Evolutionary conservation across 1,140 invertebrate genomes (phyloP).

Genomic region (Drosophila sturtevanti): DNA sequence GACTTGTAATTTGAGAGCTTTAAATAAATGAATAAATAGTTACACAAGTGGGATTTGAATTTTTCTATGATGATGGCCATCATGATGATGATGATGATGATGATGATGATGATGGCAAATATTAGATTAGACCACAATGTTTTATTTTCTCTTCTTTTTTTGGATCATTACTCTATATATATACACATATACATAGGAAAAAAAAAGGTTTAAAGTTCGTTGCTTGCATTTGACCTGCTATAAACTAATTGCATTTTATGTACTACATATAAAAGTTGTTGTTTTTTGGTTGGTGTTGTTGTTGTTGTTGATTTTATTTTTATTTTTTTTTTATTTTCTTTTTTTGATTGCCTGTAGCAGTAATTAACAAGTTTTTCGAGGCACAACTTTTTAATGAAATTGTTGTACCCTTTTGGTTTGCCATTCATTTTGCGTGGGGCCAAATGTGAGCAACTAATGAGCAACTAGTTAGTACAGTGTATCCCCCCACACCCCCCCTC

Average conservation of each 20-base stretch:
- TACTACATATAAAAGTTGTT: not conserved
- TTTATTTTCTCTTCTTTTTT: not conserved
- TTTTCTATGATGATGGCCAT: not conserved
- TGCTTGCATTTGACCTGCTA: not conserved
- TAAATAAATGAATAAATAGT: constrained; percentile 38
- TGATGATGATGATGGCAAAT: constrained; percentile 20
- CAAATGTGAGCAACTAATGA: constrained; percentile 3
- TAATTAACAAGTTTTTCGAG: constrained; percentile 54
- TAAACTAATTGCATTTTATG: constrained; percentile 10
- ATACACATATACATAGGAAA: not conserved
- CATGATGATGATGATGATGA: not conserved
- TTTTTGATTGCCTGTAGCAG: constrained; percentile 15
- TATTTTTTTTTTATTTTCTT: constrained; percentile 25
- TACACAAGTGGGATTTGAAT: constrained; percentile 8
- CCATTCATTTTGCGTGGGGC: not conserved
- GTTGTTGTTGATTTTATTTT: constrained; percentile 15
- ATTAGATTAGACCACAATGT: constrained; percentile 17
- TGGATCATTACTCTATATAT: not conserved
- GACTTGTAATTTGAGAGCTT: constrained; percentile 56
- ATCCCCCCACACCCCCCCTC: not conserved
- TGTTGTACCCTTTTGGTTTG: constrained; percentile 30
- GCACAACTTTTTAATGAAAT: constrained; percentile 70
- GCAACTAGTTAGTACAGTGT: not conserved
- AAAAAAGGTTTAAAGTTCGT: not conserved
- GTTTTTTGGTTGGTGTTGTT: no score